Percentiles rank a stretch among this genome's conserved stretches.
These are phyloP conservation scores for Brenthis ino DNA, from an alignment of 2,888 invertebrate genomes.

Conservation along the genomic window DNA sequence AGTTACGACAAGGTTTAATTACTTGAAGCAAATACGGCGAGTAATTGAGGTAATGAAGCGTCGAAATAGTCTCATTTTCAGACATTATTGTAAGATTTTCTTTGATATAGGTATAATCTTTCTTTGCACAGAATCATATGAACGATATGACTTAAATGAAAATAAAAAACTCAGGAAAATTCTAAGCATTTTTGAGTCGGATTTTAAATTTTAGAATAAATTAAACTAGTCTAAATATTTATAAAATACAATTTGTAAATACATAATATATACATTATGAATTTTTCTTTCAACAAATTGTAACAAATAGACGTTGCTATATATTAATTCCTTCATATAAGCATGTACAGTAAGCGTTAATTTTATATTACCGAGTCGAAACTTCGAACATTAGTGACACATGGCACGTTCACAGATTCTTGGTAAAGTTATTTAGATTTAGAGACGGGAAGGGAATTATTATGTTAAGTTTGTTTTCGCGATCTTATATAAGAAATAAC, in stretches of 20 bases:
- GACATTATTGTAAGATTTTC: background rate
- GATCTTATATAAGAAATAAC: constrained; percentile 13
- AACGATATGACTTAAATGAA: too few species aligned
- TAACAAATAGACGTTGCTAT: background rate
- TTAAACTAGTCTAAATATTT: too few species aligned
- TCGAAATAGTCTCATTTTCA: constrained; percentile 13
- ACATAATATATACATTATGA: too few species aligned
- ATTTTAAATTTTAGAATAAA: too few species aligned
- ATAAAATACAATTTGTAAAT: too few species aligned
- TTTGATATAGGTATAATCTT: too few species aligned
- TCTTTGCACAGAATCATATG: too few species aligned
- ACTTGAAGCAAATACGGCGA: constrained; percentile 7
- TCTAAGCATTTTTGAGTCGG: too few species aligned
- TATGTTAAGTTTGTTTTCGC: constrained; percentile 10
- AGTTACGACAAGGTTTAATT: constrained; percentile 11
- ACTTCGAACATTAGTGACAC: constrained; percentile 46
- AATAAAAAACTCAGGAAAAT: too few species aligned
- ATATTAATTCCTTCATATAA: constrained; percentile 1
- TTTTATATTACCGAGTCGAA: constrained; percentile 29
- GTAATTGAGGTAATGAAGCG: constrained; percentile 16
- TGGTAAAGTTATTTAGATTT: constrained; percentile 18
- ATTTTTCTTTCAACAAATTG: too few species aligned
- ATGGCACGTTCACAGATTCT: constrained; percentile 29
- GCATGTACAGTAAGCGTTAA: background rate
- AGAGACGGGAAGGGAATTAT: constrained; percentile 14